Evolutionary conservation across 2,113 vertebrate genomes (phyloP).

Genomic region (Junco hyemalis): DNA sequence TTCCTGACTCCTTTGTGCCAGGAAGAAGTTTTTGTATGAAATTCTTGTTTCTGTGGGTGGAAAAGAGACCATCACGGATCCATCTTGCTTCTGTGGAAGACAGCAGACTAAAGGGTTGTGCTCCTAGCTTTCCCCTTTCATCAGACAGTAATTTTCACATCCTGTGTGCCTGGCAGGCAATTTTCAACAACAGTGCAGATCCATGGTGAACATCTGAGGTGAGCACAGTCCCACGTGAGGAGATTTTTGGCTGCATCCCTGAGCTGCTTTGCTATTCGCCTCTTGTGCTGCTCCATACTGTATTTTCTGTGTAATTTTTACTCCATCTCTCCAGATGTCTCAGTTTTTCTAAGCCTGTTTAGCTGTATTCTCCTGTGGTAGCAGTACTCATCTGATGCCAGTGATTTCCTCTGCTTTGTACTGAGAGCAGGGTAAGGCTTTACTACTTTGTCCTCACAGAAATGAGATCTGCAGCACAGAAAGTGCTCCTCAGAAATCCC

Average conservation of each 20-base stretch:
- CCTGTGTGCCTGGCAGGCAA: neutral
- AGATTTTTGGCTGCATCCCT: neutral
- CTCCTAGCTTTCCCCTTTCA: neutral
- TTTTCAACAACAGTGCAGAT: neutral
- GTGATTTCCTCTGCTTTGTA: neutral
- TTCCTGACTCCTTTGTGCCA: neutral
- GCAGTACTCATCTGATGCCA: neutral
- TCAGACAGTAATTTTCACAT: neutral
- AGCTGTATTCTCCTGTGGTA: neutral
- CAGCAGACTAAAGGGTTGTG: neutral
- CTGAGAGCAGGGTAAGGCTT: neutral
- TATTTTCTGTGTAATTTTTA: neutral
- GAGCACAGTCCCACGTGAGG: neutral
- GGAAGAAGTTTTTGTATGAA: neutral
- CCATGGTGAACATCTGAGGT: neutral
- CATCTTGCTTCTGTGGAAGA: neutral
- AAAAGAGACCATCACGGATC: neutral
- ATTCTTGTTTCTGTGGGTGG: neutral
- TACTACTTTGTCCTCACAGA: neutral
- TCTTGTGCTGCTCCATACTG: neutral
- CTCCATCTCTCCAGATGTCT: neutral
- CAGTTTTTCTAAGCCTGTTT: constrained; percentile 19
- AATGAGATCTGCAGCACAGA: neutral
- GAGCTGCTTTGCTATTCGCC: neutral
- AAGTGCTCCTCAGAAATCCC: neutral